Evolutionary conservation across 2,113 vertebrate genomes (phyloP), one percentile per base, ranked within the genome.

Genomic region (Callipepla californica): DNA sequence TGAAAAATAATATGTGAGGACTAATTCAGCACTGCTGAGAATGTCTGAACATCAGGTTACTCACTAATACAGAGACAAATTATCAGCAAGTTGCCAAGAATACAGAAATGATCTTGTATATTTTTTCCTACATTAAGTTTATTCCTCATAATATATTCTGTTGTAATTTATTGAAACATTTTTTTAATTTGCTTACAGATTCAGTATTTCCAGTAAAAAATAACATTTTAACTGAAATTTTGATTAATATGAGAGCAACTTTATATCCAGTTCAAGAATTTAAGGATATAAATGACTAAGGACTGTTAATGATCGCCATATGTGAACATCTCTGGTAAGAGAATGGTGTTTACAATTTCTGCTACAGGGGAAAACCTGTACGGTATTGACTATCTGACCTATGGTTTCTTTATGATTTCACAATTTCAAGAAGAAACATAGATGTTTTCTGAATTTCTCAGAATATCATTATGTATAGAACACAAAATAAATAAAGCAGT

Each of bases 261-360:
- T 40, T 53, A 1, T n/a, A 66, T 4, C n/a, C 6, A 7, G 20
- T 57, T 3, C 15, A 90, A 93, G 19, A 11, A 55, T 25, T 51
- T 68, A 7, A 61, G 25, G 30, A 67, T 86, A 63, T 34, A 44
- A 44, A 59, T 40, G 3, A 4, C 34, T 8, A 5, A 72, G n/a
- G 38, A 47, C 26, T 78, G 66, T 69, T 89, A 92, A 86, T 80
- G 76, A 77, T 40, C 59, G 74, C 80, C 75, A 82, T 92, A 94
- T 91, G 55, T 93, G 42, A 92, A 82, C 26, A 73, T 13, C 69
- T 93, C 59, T 87, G 70, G 87, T 94, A 90, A 85, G 34, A 84
- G 87, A 94, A 85, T 59, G 34, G 74, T 94, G 59, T 67, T 96
- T 89, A 73, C 78, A 51, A 26, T 89, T 91, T 90, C 79, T 80